Evolutionary conservation across 2,888 invertebrate species (phyloP), one percentile per base, ranked within the genome.

Genomic region (Papilio protenor): DNA sequence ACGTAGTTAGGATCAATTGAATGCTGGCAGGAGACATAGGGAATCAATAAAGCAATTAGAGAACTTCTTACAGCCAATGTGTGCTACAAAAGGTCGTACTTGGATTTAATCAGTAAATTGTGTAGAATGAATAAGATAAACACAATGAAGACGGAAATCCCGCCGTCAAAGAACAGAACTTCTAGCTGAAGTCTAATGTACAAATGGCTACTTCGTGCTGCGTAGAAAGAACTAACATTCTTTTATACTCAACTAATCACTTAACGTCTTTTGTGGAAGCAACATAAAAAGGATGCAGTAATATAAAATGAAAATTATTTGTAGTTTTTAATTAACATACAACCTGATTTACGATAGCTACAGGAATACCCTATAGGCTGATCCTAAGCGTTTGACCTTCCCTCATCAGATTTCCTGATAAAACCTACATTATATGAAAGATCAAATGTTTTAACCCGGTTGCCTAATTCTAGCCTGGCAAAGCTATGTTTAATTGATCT

Each of bases 221-320:
- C 66, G n/a, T 45, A 45, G 21, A 21, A 69, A 21, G 66, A 69
- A 69, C 66, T 45, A 69, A 69, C 66, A 69, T 69, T 69, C 12
- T 21, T 45, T 69, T 45, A 45, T n/a, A n/a, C 40, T 69, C 45
- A 69, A 18, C 5, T 40, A 69, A 69, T 69, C 45, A 66, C 66
- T 33, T 33, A 6, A 66, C n/a, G n/a, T 69, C 66, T 69, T 69
- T 45, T 45, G 40, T 69, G 11, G n/a, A 69, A 69, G 10, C 11
- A 64, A 61, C 11, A 40, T 18, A 40, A 16, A 33, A 66, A 33
- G 66, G 11, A 45, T 45, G 21, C 45, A 66, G n/a, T 71, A 18
- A 21, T 27, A 71, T 52, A 3, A 70, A 23, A 49, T 57, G 11
- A 14, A 1, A 59, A 27, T 23, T 59, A 27, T 27, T 14, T 59